Evolutionary conservation across 1,140 invertebrate species (phyloP).

Genomic region (Hestina assimilis): DNA sequence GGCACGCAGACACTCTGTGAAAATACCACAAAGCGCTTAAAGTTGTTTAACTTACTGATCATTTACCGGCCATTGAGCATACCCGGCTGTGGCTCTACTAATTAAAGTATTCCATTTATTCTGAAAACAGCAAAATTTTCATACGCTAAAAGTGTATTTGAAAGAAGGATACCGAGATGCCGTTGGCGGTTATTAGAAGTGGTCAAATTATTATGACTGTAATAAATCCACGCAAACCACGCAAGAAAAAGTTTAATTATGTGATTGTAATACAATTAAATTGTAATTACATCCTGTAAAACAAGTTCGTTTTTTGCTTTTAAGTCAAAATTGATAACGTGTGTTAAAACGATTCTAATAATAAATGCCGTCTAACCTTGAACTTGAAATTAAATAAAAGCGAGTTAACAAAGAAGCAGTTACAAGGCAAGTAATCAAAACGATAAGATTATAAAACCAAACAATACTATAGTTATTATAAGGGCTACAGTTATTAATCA

Average conservation of each 20-base stretch:
- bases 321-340: conserved; percentile 4
- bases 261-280: not conserved
- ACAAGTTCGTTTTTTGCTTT: conserved; percentile 5
- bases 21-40: no score
- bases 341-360: not conserved
- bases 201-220: not conserved
- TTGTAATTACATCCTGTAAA: conserved; percentile 20
- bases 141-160: no score
- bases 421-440: conserved; percentile 15
- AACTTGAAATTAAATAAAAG: conserved; percentile 18
- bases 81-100: no score
- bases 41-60: no score
- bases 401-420: conserved; percentile 14
- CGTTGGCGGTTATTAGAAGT: no score
- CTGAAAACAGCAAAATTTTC: no score
- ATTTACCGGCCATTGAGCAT: no score
- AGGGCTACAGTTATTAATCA: conserved; percentile 3
- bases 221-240: not conserved
- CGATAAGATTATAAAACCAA: conserved; percentile 27
- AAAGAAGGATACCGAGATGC: no score
- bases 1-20: no score
- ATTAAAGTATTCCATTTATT: no score
- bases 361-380: conserved; percentile 4
- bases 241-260: not conserved
- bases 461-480: conserved; percentile 10